Conservation (phyloP, 1,140 invertebrate species). For the Caenorhabditis tropicalis region DNA sequence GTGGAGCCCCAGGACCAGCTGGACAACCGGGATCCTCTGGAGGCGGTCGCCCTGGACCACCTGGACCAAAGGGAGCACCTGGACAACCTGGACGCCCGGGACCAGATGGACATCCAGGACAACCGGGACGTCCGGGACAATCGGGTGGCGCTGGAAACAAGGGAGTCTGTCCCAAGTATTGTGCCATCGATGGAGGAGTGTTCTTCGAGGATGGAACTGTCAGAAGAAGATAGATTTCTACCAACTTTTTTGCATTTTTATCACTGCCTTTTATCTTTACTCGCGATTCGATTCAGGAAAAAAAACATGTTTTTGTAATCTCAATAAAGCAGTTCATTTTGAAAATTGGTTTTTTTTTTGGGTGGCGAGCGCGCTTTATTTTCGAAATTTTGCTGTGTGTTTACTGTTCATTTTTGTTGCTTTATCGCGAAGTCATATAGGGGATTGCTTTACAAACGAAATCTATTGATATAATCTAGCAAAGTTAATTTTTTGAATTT, state of each 20-base stretch:
- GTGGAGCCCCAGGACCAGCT: constrained; percentile 20
- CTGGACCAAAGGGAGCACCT: constrained; percentile 50
- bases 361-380: no score
- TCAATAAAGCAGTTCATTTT: not conserved
- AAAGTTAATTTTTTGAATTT: no score
- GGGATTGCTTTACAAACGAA: no score
- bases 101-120: constrained; percentile 47
- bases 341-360: not conserved
- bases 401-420: no score
- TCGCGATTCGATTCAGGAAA: not conserved
- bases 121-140: constrained; percentile 30
- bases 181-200: constrained; percentile 49
- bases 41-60: constrained; percentile 16
- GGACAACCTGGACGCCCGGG: constrained; percentile 53
- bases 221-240: not conserved
- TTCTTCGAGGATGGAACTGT: constrained; percentile 55
- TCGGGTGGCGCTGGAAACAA: constrained; percentile 33
- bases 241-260: not conserved
- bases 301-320: constrained; percentile 14
- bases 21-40: not conserved
- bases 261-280: constrained; percentile 14
- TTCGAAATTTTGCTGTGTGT: no score
- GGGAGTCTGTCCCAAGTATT: constrained; percentile 52
- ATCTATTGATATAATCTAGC: no score
- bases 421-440: no score